Evolutionary conservation across 2,797 vertebrate species (phyloP), one percentile per base, ranked within the genome.

Genomic region (Petrocephalus sullivani): DNA sequence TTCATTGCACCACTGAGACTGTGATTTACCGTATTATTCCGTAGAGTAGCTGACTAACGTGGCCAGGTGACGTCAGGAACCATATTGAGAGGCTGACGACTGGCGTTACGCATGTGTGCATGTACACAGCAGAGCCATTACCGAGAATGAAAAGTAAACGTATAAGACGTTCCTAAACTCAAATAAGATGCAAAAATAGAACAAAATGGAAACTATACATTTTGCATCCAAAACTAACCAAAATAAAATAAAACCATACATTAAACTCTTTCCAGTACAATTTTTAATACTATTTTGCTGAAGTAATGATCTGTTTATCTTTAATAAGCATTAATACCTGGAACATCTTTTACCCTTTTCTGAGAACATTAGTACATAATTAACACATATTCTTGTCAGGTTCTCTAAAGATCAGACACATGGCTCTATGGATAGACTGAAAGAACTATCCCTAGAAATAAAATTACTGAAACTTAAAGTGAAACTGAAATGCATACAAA

Each of bases 1-100:
- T 28, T 28, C 75, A 84, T 49, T 61, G 56, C 41, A 41, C 56
- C 14, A 9, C 56, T 82, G 16, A 33, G 87, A 41, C 71, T 46
- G 87, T 56, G 87, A 87, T 87, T 87, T 82, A 58, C 4, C 10
- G 33, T 23, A 49, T 58, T 60, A 58, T 60, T 81, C 54, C 37
- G 1, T 5, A 23, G 19, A 58, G 56, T 60, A 58, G 49, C 53
- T 61, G 16, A 61, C 12, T 56, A 57, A 75, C 67, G 16, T 16
- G 33, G 41, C 33, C 78, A 10, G 9, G 46, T 82, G 78, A 82
- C 49, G 78, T 82, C 41, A 82, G 19, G 1, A 49, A 9, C n/a
- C 6, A 4, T 19, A 14, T 49, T 10, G 46, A 53, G 16, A 49
- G 41, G 78, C 41, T 82, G 46, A 49, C 5, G 37, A 23, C 41